Conservation (phyloP, 2,888 invertebrate genomes). For the Rhogogaster chlorosoma region DNA sequence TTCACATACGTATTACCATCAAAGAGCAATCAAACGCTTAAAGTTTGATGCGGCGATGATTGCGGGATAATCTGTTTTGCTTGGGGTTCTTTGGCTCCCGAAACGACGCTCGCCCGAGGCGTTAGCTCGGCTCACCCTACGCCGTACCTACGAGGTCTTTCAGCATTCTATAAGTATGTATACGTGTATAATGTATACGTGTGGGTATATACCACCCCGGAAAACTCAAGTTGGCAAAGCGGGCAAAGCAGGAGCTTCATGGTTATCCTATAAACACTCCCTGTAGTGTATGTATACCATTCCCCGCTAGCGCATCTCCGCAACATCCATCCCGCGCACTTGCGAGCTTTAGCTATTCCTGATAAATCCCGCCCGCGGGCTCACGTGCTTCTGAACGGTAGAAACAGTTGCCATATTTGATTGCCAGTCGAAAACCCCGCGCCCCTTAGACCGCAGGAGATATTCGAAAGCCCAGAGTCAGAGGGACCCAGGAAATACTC, state of each 20-base stretch:
- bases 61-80: conserved; percentile 76
- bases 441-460: conserved; percentile 62
- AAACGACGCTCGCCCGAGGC: conserved; percentile 52
- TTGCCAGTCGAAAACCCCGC: conserved; percentile 61
- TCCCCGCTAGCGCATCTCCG: conserved; percentile 24
- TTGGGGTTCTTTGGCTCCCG: conserved; percentile 62
- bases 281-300: background rate
- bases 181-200: background rate
- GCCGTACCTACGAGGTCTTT: conserved; percentile 49
- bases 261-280: conserved; percentile 75
- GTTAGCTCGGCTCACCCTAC: conserved; percentile 57
- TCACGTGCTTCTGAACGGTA: conserved; percentile 75
- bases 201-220: background rate
- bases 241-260: conserved; percentile 31
- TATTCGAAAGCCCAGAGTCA: conserved; percentile 56
- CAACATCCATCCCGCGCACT: conserved; percentile 13
- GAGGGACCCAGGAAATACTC: background rate
- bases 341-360: conserved; percentile 57
- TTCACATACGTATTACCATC: conserved; percentile 9
- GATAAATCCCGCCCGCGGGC: conserved; percentile 76
- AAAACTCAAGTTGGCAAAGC: conserved; percentile 42
- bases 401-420: conserved; percentile 77
- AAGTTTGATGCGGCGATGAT: conserved; percentile 65
- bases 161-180: background rate
- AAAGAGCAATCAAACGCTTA: conserved; percentile 48